Base-by-base conservation (phyloP, 1,140 invertebrate genomes). In the Octopus bimaculoides region DNA sequence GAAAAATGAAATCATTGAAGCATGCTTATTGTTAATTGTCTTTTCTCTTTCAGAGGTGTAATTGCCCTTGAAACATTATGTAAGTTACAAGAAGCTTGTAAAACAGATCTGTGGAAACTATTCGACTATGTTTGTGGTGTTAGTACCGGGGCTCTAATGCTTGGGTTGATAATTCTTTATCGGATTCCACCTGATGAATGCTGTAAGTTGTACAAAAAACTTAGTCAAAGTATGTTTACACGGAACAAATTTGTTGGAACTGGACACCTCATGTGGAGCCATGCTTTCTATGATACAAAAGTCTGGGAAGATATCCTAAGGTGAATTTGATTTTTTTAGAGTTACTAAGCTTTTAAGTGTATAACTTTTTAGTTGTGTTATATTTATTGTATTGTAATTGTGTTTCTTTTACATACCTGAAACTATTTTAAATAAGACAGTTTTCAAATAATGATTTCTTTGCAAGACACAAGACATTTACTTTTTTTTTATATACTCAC, bases 41-140 rank as follows among this genome's bases (percentile, higher is more conserved):
- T 81, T 83, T 81, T 83, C 82, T 84, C 84, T 81, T 86, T 17
- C 84, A 93, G 95, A 78, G 96, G 95, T 54, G 91, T 97, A 17
- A 91, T 96, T 20, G 94, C 95, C 0, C 92, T 97, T 75, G 93
- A 96, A 90, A 93, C 96, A 87, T 88, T 97, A 69, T 92, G 93
- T 80, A 93, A 94, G 83, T 88, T 97, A 14, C 95, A 97, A 90
- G 79, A 81, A 61, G 61, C 75, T 9, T 84, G 81, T 52, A 93
- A 93, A 2, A 92, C 93, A 83, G 88, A 87, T 26, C 88, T 92
- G 17, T 85, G 91, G 82, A 88, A 93, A 81, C 82, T 92, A 54
- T 98, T 98, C 91, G 97, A 98, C 90, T 95, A 95, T 81, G 94
- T 98, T 83, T 95, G 95, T 87, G 97, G 97, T 9, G 96, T 98